phyloP scores from a whole-genome alignment of 2,797 vertebrate species.

The Pangasius djambal region DNA sequence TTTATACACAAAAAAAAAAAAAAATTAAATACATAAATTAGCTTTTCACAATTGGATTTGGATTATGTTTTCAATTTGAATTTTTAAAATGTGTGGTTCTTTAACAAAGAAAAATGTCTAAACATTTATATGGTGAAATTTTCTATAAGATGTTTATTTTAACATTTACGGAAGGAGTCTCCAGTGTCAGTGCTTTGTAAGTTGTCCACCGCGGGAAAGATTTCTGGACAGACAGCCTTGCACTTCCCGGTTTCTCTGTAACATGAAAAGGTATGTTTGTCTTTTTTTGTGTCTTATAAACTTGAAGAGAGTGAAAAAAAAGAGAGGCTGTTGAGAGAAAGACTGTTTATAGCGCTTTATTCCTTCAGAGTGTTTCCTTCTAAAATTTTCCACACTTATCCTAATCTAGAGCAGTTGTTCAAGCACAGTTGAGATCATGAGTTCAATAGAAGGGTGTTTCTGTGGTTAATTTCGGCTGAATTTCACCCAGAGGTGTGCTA shows the following conservation, averaged over 20 bases:
- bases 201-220: background rate
- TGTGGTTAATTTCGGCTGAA: background rate
- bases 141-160: background rate
- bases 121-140: no score
- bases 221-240: background rate
- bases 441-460: background rate
- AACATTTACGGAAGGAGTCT: background rate
- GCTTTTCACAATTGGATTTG: background rate
- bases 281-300: background rate
- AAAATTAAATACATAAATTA: background rate
- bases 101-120: background rate
- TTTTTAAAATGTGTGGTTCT: background rate
- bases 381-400: background rate
- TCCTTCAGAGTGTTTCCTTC: background rate
- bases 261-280: background rate
- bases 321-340: background rate
- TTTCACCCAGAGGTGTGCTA: background rate
- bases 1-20: no score
- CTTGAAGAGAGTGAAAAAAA: background rate
- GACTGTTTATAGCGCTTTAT: conserved; percentile 12
- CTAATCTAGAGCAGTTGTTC: conserved; percentile 29
- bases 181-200: background rate
- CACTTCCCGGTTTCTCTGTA: background rate
- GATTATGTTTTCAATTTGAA: no score
- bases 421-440: background rate